Evolutionary conservation across 2,797 vertebrate species (phyloP), one percentile per base, ranked within the genome.

Genomic region (Cyclopterus lumpus): DNA sequence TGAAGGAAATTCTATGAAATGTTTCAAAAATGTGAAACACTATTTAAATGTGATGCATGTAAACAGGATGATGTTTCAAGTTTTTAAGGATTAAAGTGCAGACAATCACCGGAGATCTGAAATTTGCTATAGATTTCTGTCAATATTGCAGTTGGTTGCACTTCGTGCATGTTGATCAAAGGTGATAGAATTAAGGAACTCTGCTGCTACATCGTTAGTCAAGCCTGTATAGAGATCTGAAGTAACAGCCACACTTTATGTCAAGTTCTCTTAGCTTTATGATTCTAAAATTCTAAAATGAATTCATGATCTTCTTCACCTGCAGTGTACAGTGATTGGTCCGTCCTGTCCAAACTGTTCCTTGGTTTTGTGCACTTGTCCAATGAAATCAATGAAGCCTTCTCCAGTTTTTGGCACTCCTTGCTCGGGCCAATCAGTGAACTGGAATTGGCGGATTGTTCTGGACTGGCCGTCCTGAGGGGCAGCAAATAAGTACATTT

Each of bases 281-380:
- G 57, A 59, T 38, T 59, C 32, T 59, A 4, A 59, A 36, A 7
- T 36, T 36, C 20, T 59, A 3, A 59, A 59, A 22, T 36, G n/a
- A 36, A 22, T 38, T 7, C 11, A 14, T 22, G 11, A 7, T 38
- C 57, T 71, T 62, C 18, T 67, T 78, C 69, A 98, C 97, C 97
- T 98, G 96, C 97, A 99, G 92, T 99, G 97, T 87, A 99, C 97
- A 0, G 96, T 97, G 94, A 98, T 98, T 89, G 97, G 97, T 85
- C 97, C 97, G 0, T 98, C 97, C 92, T 99, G 97, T 77, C 97
- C 97, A 0, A 99, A 99, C 90, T 99, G 97, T 82, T 99, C 97
- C 96, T 99, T 99, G 84, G 97, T 98, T 95, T 98, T 99, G 93
- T 99, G 97, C 89, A 99, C 97, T 87, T 99, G 97, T 67, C 97